Evolutionary conservation across 2,888 invertebrate species (phyloP), one percentile per base, ranked within the genome.

Genomic region (Drosophila neotestacea): DNA sequence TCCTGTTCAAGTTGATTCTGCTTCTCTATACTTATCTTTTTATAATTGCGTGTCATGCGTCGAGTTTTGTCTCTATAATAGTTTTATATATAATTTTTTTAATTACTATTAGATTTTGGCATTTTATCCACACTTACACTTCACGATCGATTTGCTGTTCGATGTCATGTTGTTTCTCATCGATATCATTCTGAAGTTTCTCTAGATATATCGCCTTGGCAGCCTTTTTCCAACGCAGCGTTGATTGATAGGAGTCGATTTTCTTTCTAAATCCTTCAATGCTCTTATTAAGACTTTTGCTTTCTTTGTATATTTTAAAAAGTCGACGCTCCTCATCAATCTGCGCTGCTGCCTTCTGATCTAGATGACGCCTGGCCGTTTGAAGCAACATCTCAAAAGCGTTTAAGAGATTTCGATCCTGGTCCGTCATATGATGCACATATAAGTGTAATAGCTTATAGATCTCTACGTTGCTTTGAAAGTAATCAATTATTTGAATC

Each of bases 1-100:
- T 89, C 79, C 10, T 85, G 80, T 4, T 63, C 67, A 4, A 92
- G 60, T 1, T 85, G 85, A 9, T 79, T 67, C 59, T 90, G 90
- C 7, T 73, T 88, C 0, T 74, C 60, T 4, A 77, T 13, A 48
- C 91, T 91, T 4, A 11, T 1, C 64, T 48, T 13, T 71, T 72
- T 22, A 76, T 77, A 27, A 85, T 85, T 1, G 73, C 67, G 13
- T 70, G 90, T 81, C 11, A 52, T 66, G 4, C 80, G 80, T 28
- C 73, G 76, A 0, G 85, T 88, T 10, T 77, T 79, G 0, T 81
- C 79, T 13, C 92, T 92, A 34, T 3, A 34, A 10, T 0, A n/a
- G 10, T 16, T 2, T 6, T 11, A 4, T 16, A 0, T 10, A 11
- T 22, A 28, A n/a, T 10, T 4, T 6, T n/a, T 10, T 9, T 11